phyloP scores from a whole-genome alignment of 2,113 vertebrate genomes.

The Cyprinodon variegatus region DNA sequence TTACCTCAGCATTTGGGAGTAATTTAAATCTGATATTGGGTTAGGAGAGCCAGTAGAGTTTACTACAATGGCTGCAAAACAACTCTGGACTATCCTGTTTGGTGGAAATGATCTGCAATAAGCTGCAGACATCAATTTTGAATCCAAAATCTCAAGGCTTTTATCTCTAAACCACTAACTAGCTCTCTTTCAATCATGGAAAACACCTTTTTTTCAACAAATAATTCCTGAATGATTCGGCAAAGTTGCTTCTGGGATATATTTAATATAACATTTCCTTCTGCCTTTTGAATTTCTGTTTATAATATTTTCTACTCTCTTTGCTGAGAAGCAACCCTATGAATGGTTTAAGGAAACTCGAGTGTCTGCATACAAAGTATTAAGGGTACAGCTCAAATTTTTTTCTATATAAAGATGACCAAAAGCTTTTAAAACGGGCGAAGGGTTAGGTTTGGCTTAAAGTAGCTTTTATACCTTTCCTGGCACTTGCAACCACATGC shows the following conservation, averaged over 20 bases:
- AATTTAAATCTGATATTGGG: not conserved
- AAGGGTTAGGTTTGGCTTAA: no score
- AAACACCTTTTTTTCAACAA: not conserved
- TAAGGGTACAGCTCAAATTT: no score
- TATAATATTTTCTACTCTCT: no score
- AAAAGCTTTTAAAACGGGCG: no score
- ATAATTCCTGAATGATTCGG: not conserved
- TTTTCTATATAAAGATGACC: no score
- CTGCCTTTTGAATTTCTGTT: no score
- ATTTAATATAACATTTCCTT: not conserved
- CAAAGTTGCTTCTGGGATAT: not conserved
- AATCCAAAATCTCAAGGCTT: not conserved
- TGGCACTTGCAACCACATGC: no score
- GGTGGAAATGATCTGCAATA: not conserved
- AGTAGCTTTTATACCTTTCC: no score
- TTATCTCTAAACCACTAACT: not conserved
- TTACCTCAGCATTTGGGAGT: not conserved
- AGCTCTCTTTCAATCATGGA: not conserved
- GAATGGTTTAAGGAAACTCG: not conserved
- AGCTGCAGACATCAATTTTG: no score
- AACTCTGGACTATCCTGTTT: not conserved
- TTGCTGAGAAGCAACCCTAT: not conserved
- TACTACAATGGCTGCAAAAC: not conserved
- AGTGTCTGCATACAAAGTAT: not conserved
- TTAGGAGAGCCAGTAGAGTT: not conserved